Conservation (phyloP, 2,113 vertebrate genomes). For the Amphiprion ocellaris region DNA sequence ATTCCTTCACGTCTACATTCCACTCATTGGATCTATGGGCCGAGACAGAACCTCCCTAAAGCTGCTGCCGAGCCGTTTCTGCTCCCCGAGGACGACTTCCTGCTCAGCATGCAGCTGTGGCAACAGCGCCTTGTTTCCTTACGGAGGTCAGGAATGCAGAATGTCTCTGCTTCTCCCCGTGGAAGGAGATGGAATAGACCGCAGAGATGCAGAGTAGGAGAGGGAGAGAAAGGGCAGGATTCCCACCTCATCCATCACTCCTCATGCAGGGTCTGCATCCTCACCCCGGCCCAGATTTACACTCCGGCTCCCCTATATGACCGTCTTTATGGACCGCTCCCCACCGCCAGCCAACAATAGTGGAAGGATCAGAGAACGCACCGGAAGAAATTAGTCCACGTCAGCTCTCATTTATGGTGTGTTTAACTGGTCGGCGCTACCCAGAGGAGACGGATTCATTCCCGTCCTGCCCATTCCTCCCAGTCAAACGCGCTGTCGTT, state of each 20-base stretch:
- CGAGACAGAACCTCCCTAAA: constrained; percentile 38
- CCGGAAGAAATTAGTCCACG: constrained; percentile 77
- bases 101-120: constrained; percentile 78
- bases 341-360: constrained; percentile 44
- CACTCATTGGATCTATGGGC: constrained; percentile 38
- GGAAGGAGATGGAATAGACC: constrained; percentile 72
- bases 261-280: constrained; percentile 51
- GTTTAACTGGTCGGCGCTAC: constrained; percentile 65
- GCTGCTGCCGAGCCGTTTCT: constrained; percentile 17
- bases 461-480: constrained; percentile 53
- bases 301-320: constrained; percentile 43
- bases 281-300: constrained; percentile 61
- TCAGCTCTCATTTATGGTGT: constrained; percentile 76
- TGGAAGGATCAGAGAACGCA: constrained; percentile 64
- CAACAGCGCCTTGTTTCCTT: constrained; percentile 74
- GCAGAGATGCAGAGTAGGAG: constrained; percentile 61
- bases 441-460: constrained; percentile 56
- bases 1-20: constrained; percentile 21
- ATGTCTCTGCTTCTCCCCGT: constrained; percentile 65
- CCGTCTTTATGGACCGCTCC: constrained; percentile 65
- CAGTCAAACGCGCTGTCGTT: constrained; percentile 66
- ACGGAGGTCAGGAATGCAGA: constrained; percentile 72
- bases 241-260: constrained; percentile 79
- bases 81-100: constrained; percentile 47
- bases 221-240: constrained; percentile 61